Evolutionary conservation across 2,888 invertebrate genomes (phyloP), one percentile per base, ranked within the genome.

Genomic region (Elysia crispata): DNA sequence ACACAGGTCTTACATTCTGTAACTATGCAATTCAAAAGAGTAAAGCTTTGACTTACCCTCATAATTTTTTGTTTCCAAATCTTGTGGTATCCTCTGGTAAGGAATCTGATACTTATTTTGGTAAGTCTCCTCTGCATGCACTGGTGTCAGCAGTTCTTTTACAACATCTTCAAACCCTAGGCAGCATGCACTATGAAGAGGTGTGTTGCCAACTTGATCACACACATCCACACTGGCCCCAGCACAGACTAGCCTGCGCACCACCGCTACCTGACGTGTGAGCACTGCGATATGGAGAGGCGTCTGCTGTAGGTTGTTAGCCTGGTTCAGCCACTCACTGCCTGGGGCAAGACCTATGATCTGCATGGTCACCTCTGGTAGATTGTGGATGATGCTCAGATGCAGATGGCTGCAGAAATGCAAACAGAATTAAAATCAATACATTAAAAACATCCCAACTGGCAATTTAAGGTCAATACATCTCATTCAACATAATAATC

Each of bases 241-340:
- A 0, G 96, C 96, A 41, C 95, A 94, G 41, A 97, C 94, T 81
- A 98, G 93, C 93, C 95, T 94, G 83, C 97, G 94, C 1, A 95
- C 95, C 70, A 97, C 94, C 67, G 94, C 94, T 57, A 95, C 94
- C 91, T 97, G 96, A 15, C 94, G 94, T 60, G 95, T 96, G 85
- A 96, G 93, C 0, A 96, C 96, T 0, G 97, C 96, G 83, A 97
- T 93, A 92, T 98, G 97, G n/a, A 98, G 92, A 0, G 97, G 95
- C 0, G 97, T 95, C 92, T 93, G 91, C 6, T 95, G 94, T 79
- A 94, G 94, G 92, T 96, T 95, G 92, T 98, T 98, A 76, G 94
- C 94, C 57, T 96, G 94, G 91, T 97, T 95, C 66, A 98, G 93
- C 81, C 70, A 81, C 30, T 83, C 80, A 33, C 69, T 69, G 64